Evolutionary conservation across 2,113 vertebrate species (phyloP).

Genomic region (Rattus rattus): DNA sequence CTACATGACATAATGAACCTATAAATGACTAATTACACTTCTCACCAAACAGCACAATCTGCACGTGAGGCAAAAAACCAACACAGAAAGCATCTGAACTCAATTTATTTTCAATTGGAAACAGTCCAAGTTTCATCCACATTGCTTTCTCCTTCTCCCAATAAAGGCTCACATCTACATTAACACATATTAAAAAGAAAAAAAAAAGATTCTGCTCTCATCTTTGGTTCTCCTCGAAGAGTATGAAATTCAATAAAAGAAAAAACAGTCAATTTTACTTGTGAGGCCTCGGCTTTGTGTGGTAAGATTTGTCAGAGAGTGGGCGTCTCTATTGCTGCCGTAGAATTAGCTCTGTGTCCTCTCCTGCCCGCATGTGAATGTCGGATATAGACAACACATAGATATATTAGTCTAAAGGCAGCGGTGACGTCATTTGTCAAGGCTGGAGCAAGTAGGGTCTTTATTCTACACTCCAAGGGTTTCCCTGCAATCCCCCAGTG

Average conservation of each 20-base stretch:
- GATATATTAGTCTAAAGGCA: constrained; percentile 75
- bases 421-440: constrained; percentile 79
- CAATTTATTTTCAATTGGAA: constrained; percentile 63
- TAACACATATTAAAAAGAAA: constrained; percentile 77
- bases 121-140: constrained; percentile 73
- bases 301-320: not conserved
- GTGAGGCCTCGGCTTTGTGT: constrained; percentile 62
- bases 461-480: constrained; percentile 79
- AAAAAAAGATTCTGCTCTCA: constrained; percentile 72
- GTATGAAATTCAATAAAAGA: constrained; percentile 71
- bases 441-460: constrained; percentile 68
- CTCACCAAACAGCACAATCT: constrained; percentile 77
- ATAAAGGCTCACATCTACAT: constrained; percentile 78
- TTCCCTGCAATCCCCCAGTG: constrained; percentile 78
- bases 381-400: not conserved
- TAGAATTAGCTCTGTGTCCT: not conserved
- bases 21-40: constrained; percentile 82
- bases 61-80: constrained; percentile 72
- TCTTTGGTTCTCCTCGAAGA: constrained; percentile 76
- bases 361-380: not conserved
- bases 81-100: constrained; percentile 79
- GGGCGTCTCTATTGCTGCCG: not conserved
- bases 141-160: constrained; percentile 72
- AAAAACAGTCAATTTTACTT: constrained; percentile 79
- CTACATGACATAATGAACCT: constrained; percentile 74